A percentile compares a stretch with the other conserved stretches of the same genome.
These are phyloP conservation scores for Imbricaverruca yamaguchii DNA, from an alignment of 2,888 invertebrate species.

Conservation along the genomic window DNA sequence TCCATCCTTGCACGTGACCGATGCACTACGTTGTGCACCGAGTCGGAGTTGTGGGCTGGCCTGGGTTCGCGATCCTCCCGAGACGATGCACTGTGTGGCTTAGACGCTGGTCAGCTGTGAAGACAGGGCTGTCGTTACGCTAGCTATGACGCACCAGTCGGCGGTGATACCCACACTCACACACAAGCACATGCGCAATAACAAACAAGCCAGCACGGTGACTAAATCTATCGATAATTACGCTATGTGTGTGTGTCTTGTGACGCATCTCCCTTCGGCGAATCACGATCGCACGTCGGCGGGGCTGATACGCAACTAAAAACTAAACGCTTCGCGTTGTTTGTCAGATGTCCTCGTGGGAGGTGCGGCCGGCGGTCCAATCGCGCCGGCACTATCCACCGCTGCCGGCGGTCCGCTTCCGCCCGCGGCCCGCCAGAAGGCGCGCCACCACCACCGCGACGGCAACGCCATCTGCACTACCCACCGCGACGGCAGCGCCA, in stretches of 20 bases:
- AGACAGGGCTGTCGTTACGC: too few relatives aligned
- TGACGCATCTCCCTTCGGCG: too few relatives aligned
- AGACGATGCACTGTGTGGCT: too few relatives aligned
- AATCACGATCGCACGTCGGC: not conserved
- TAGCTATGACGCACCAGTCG: too few relatives aligned
- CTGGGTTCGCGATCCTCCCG: too few relatives aligned
- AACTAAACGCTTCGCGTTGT: not conserved
- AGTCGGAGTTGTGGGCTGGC: too few relatives aligned
- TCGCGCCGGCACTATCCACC: not conserved
- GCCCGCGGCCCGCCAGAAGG: not conserved
- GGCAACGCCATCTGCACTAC: not conserved
- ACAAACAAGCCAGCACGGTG: not conserved
- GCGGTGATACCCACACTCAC: too few relatives aligned
- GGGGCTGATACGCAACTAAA: not conserved
- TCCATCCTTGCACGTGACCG: too few relatives aligned
- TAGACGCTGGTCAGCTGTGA: too few relatives aligned
- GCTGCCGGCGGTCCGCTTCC: too few relatives aligned
- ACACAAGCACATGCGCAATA: not conserved
- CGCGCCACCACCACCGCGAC: not conserved
- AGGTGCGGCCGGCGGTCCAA: not conserved
- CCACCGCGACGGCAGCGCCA: not conserved
- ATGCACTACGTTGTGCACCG: too few relatives aligned
- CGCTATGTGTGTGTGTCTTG: not conserved
- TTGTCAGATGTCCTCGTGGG: not conserved
- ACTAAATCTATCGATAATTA: not conserved